A percentile compares a stretch with the other conserved stretches of the same genome.
phyloP scores from a whole-genome alignment of 2,113 vertebrate genomes.

The Cyphomyrus discorhynchus region DNA sequence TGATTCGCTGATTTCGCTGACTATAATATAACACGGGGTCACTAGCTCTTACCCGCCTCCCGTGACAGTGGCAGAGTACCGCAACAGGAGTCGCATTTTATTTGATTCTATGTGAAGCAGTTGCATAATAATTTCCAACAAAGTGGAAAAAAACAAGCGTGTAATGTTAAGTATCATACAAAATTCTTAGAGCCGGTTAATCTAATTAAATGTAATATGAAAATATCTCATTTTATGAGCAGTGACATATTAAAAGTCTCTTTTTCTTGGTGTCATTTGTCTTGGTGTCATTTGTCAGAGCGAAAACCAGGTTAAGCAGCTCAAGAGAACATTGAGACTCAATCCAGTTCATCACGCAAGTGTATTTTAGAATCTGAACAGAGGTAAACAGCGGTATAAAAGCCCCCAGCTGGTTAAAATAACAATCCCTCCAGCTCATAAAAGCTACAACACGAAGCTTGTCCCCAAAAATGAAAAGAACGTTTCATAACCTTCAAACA shows the following conservation, averaged over 20 bases:
- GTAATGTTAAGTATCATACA: not conserved
- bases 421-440: not conserved
- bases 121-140: not conserved
- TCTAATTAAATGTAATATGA: not conserved
- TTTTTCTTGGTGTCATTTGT: not conserved
- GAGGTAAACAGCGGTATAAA: slow-evolving; percentile 5
- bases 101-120: not conserved
- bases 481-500: slow-evolving; percentile 9
- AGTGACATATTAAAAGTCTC: not conserved
- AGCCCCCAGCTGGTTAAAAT: slow-evolving; percentile 8
- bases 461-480: slow-evolving; percentile 16
- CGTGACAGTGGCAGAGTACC: too few relatives aligned
- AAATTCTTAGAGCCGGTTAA: not conserved
- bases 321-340: not conserved
- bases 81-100: too few relatives aligned
- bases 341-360: not conserved
- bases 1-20: not conserved
- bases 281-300: not conserved
- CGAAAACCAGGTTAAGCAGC: not conserved
- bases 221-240: not conserved
- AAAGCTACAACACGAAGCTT: slow-evolving; percentile 13
- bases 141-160: not conserved
- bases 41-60: not conserved
- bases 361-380: not conserved
- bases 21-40: not conserved